phyloP scores from a whole-genome alignment of 2,888 invertebrate genomes.

The Hydriomena furcata region DNA sequence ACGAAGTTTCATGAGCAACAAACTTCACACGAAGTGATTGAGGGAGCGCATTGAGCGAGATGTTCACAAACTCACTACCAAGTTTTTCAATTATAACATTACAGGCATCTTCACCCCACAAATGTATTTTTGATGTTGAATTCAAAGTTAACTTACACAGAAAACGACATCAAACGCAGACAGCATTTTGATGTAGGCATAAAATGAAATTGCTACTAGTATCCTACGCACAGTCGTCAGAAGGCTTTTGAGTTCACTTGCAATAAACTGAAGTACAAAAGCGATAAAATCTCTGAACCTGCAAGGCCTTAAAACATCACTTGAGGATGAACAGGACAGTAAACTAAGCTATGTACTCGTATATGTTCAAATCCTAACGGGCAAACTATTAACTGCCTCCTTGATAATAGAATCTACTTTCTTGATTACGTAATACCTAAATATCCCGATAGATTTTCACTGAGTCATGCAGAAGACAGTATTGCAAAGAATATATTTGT shows the following conservation, averaged over 20 bases:
- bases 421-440: too few species aligned
- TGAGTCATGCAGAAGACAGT: too few species aligned
- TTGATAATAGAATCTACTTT: too few species aligned
- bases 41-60: slow-evolving; percentile 55
- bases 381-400: too few species aligned
- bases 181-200: not conserved
- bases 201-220: too few species aligned
- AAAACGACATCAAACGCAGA: not conserved
- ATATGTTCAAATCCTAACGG: not conserved
- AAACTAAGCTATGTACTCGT: not conserved
- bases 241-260: slow-evolving; percentile 8
- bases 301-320: too few species aligned
- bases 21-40: slow-evolving; percentile 57
- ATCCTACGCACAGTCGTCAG: slow-evolving; percentile 3
- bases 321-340: too few species aligned
- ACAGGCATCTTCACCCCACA: not conserved
- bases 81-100: slow-evolving; percentile 30
- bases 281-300: not conserved
- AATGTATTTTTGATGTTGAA: not conserved
- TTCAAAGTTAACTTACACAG: not conserved
- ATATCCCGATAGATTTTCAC: too few species aligned
- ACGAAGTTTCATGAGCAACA: slow-evolving; percentile 63
- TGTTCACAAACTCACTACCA: slow-evolving; percentile 37
- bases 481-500: too few species aligned
- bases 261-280: slow-evolving; percentile 6